These are phyloP conservation scores for Apotomis betuletana DNA, from an alignment of 2,888 invertebrate species.

Conservation along the genomic window DNA sequence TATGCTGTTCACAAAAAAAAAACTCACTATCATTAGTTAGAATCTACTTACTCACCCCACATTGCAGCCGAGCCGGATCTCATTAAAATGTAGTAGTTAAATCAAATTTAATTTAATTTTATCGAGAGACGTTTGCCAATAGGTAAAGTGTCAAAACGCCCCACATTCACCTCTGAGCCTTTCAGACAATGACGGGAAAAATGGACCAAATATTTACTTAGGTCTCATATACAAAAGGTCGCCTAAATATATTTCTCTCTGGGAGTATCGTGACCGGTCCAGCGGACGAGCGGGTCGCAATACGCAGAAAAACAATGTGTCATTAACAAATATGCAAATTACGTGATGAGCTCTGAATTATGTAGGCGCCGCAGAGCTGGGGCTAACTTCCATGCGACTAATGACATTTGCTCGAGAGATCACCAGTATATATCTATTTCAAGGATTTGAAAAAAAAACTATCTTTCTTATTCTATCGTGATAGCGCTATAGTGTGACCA, in stretches of 20 bases:
- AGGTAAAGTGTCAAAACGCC: slow-evolving; percentile 11
- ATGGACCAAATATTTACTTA: slow-evolving; percentile 32
- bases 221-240: slow-evolving; percentile 11
- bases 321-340: slow-evolving; percentile 3
- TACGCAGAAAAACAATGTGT: neutral
- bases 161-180: slow-evolving; percentile 11
- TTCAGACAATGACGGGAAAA: slow-evolving; percentile 23
- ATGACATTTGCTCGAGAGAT: neutral
- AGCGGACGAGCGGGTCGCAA: neutral
- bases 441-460: too few relatives aligned
- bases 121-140: neutral
- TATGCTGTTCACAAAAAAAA: neutral
- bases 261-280: neutral
- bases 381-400: neutral
- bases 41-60: neutral
- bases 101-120: slow-evolving; percentile 18
- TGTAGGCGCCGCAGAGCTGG: neutral
- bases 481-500: too few relatives aligned
- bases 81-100: slow-evolving; percentile 3
- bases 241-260: slow-evolving; percentile 10
- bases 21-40: neutral
- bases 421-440: too few relatives aligned
- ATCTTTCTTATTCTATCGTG: too few relatives aligned
- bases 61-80: neutral
- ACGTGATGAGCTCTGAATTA: slow-evolving; percentile 10